Percentiles rank a stretch among this genome's conserved stretches.
These are phyloP conservation scores for Leptodactylus fuscus DNA, from an alignment of 2,113 vertebrate genomes.

Conservation along the genomic window DNA sequence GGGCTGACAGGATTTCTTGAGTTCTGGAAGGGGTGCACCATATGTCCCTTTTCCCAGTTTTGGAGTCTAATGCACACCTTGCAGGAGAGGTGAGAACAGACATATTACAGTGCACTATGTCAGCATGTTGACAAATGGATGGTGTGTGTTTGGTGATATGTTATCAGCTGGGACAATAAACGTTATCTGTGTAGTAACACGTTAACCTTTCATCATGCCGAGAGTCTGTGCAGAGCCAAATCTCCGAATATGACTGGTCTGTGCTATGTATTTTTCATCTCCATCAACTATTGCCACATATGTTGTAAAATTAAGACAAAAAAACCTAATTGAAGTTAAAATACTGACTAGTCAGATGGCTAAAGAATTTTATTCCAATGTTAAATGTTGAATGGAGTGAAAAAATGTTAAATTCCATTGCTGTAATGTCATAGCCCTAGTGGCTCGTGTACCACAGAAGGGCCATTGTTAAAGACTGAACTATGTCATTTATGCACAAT, in stretches of 20 bases:
- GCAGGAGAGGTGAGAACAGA: conserved; percentile 40
- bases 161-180: conserved; percentile 31
- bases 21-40: neutral
- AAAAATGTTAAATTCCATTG: too few relatives aligned
- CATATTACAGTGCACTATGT: conserved; percentile 25
- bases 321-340: neutral
- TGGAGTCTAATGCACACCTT: neutral
- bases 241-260: neutral
- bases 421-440: too few relatives aligned
- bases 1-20: neutral
- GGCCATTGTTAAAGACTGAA: too few relatives aligned
- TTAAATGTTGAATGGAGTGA: too few relatives aligned
- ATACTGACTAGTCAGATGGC: too few relatives aligned
- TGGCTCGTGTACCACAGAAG: too few relatives aligned
- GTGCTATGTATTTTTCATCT: neutral
- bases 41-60: conserved; percentile 21
- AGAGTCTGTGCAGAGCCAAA: neutral
- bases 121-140: conserved; percentile 25
- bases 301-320: neutral
- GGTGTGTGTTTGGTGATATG: conserved; percentile 18
- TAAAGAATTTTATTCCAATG: too few relatives aligned
- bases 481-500: too few relatives aligned
- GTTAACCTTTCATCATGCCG: conserved; percentile 32
- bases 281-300: neutral
- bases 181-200: conserved; percentile 13